Evolutionary conservation across 2,888 invertebrate genomes (phyloP).

Genomic region (Deilephila elpenor): DNA sequence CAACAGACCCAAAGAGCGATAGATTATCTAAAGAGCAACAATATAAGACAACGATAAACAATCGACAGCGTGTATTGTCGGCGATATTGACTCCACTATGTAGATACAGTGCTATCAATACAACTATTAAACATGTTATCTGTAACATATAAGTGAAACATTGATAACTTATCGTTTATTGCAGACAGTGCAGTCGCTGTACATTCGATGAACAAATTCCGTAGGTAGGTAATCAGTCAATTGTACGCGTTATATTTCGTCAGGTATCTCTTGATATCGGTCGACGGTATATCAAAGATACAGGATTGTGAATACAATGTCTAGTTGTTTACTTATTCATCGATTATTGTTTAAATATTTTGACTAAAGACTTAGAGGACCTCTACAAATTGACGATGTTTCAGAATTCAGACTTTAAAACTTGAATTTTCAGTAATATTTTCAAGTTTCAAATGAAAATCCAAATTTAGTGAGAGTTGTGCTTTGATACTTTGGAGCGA

Average conservation of each 20-base stretch:
- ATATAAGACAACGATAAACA: slow-evolving; percentile 16
- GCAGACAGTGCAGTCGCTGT: slow-evolving; percentile 9
- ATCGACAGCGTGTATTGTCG: slow-evolving; percentile 4
- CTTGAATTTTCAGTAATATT: no score
- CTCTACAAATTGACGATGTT: no score
- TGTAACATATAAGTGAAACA: not conserved
- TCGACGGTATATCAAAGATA: not conserved
- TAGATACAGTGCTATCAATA: not conserved
- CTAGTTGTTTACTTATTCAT: no score
- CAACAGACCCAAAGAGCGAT: no score
- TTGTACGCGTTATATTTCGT: not conserved
- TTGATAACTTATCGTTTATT: slow-evolving; percentile 2
- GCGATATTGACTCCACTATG: not conserved
- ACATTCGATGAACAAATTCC: not conserved
- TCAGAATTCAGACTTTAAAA: no score
- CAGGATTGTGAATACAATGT: not conserved
- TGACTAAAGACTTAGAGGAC: no score
- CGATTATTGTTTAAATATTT: no score
- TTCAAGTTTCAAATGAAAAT: no score
- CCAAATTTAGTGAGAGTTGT: no score
- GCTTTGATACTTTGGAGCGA: no score
- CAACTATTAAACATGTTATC: slow-evolving; percentile 16
- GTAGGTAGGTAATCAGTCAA: not conserved
- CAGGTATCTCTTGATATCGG: not conserved
- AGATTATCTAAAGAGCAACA: not conserved